Base-by-base conservation (phyloP, 1,140 invertebrate genomes). In the Drosophila nigromelanica region DNA sequence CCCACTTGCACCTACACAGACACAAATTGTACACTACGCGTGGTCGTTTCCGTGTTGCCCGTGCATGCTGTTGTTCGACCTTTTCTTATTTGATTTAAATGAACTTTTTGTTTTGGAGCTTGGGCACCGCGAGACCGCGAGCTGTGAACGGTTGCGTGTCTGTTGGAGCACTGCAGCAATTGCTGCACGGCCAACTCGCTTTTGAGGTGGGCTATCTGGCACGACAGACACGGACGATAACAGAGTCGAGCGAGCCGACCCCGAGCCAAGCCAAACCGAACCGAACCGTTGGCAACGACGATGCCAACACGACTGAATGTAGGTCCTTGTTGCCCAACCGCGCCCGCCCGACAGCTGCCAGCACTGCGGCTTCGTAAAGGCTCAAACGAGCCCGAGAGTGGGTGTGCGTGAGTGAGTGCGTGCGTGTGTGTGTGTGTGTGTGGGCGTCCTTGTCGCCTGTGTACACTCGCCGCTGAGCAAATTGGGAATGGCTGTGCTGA, bases 311-410 rank as follows among this genome's bases (percentile, higher is more conserved):
- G 82, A 86, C 59, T 54, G 48, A 87, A 87, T 87, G 83, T 87
- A 87, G 83, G 83, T 87, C 83, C 82, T 60, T 87, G 72, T 87
- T 87, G 76, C 82, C 82, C 76, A 81, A 75, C 82, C 82, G 82
- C 82, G 73, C 82, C 83, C 78, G 75, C 70, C 56, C 33, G 60
- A 35, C 62, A 50, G 55, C 45, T 14, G 61, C 78, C 78, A 43
- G 30, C 59, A 56, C 45, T 27, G 30, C 8, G 40, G 40, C 61
- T 64, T 64, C 48, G 70, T 52, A 21, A 59, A 12, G 47, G 62
- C 67, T 86, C 68, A 64, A 66, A 48, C n/a, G 14, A 15, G 21
- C 52, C 18, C n/a, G 40, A 24, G 40, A 45, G 40, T 12, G 42
- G 4, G 12, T 27, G 51, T 10, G 45, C 37, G 51, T 12, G 37